phyloP scores from a whole-genome alignment of 2,113 vertebrate genomes.

The Peucedramus taeniatus region DNA sequence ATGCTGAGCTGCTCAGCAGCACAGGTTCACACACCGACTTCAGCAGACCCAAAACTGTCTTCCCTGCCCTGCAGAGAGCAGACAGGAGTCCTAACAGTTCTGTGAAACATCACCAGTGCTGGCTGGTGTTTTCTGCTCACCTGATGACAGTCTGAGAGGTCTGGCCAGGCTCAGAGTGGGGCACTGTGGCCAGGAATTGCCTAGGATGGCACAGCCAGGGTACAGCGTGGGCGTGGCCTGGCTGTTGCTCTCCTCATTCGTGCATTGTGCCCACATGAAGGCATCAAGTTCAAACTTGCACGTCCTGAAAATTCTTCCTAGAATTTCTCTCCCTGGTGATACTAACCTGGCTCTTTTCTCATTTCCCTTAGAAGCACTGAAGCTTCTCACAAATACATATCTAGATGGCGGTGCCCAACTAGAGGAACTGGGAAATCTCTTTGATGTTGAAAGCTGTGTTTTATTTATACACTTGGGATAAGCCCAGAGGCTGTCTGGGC shows the following conservation, averaged over 20 bases:
- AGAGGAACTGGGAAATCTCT: conserved; percentile 13
- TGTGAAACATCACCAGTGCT: not conserved
- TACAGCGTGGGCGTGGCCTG: not conserved
- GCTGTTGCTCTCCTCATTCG: not conserved
- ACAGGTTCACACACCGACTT: not conserved
- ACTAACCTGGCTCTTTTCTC: not conserved
- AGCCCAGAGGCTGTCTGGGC: not conserved
- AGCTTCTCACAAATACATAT: not conserved
- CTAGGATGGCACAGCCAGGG: not conserved
- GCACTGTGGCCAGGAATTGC: not conserved
- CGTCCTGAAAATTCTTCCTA: not conserved
- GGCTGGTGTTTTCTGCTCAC: not conserved
- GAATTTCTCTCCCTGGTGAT: not conserved
- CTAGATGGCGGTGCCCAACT: not conserved
- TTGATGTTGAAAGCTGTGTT: conserved; percentile 5
- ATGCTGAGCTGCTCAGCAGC: not conserved
- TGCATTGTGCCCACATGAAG: accelerated
- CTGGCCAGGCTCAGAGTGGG: not conserved
- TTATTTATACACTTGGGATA: not conserved
- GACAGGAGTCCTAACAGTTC: not conserved
- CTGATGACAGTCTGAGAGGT: not conserved
- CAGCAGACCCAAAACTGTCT: not conserved
- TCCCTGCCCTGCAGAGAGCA: not conserved
- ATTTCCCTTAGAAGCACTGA: not conserved
- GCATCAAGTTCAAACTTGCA: not conserved